Percentiles rank a stretch among this genome's conserved stretches.
phyloP scores from a whole-genome alignment of 2,797 vertebrate genomes.

The Tapirus indicus region DNA sequence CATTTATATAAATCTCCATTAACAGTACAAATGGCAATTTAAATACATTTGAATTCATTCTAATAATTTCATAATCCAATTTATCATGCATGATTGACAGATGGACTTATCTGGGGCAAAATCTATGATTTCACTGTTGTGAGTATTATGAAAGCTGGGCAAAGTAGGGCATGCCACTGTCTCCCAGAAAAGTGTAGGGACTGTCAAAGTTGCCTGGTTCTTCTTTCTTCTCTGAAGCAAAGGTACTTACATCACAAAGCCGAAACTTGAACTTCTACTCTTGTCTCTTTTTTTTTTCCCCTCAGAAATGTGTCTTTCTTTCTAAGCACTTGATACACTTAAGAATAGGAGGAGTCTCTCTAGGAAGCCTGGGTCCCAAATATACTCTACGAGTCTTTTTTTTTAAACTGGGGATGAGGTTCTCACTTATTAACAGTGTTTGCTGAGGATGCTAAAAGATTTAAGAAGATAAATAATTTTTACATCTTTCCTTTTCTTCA shows the following conservation, averaged over 20 bases:
- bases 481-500: not conserved
- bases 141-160: not conserved
- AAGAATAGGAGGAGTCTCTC: not conserved
- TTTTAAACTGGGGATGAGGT: not conserved
- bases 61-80: slow-evolving; percentile 17
- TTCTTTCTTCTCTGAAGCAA: not conserved
- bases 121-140: not conserved
- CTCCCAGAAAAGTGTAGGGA: not conserved
- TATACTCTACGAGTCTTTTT: not conserved
- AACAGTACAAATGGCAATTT: not conserved
- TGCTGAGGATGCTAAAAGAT: not conserved
- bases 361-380: not conserved
- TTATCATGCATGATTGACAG: not conserved
- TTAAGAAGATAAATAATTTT: not conserved
- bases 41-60: slow-evolving; percentile 27
- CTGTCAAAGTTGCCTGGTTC: not conserved
- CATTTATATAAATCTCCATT: not conserved
- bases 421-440: not conserved
- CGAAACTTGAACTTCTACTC: slow-evolving; percentile 6
- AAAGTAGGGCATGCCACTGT: not conserved
- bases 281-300: not conserved
- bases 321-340: not conserved
- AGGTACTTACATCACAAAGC: not conserved
- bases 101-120: not conserved
- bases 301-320: not conserved